These are phyloP conservation scores for Epinephelus moara DNA, from an alignment of 2,113 vertebrate species.

Conservation along the genomic window DNA sequence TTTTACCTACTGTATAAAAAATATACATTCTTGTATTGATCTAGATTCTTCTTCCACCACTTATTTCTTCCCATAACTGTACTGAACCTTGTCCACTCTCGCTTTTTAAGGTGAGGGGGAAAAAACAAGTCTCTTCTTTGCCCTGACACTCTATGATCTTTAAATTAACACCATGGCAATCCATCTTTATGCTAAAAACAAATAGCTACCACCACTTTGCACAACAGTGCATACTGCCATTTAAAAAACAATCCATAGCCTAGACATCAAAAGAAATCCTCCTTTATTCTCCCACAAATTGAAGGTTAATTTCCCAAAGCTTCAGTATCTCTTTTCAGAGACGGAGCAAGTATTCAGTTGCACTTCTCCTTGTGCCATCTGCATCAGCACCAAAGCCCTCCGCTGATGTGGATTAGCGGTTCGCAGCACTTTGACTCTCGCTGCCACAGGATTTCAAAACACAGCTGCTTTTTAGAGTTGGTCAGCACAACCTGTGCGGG, in stretches of 20 bases:
- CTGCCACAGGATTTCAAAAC: constrained; percentile 59
- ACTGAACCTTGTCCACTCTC: not conserved
- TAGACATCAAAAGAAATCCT: not conserved
- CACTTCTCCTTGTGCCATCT: constrained; percentile 25
- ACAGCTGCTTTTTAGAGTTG: constrained; percentile 67
- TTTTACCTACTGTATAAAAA: too few species aligned
- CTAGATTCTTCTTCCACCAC: not conserved
- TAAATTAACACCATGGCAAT: not conserved
- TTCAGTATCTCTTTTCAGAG: constrained; percentile 8
- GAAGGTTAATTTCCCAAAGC: constrained; percentile 42
- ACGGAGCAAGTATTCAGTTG: constrained; percentile 46
- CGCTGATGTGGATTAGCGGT: constrained; percentile 65
- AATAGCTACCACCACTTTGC: not conserved
- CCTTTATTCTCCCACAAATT: not conserved
- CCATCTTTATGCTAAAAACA: not conserved
- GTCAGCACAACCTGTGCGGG: constrained; percentile 73
- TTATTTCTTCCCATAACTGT: not conserved
- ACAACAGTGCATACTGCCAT: not conserved
- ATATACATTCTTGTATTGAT: not conserved
- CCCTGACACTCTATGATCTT: not conserved
- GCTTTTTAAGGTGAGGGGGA: not conserved
- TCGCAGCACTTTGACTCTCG: constrained; percentile 59
- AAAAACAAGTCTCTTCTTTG: not conserved
- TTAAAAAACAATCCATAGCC: not conserved
- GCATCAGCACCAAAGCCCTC: constrained; percentile 59